Percentiles rank a stretch among this genome's conserved stretches.
phyloP scores from a whole-genome alignment of 2,888 invertebrate genomes.

The Lepidochrysops patricia region DNA sequence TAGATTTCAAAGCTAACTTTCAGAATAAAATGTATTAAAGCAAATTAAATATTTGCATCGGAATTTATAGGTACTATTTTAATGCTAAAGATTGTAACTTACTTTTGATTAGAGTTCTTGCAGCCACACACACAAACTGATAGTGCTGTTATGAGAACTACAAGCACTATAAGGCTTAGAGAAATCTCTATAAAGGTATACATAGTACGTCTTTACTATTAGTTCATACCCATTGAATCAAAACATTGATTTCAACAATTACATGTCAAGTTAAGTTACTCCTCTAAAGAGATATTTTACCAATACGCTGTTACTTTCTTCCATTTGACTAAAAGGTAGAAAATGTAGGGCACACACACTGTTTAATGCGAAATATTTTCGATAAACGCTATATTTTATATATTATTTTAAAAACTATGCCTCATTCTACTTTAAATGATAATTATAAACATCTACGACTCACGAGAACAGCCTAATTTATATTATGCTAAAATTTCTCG shows the following conservation, averaged over 20 bases:
- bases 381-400: background rate
- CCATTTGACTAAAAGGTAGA: conserved; percentile 57
- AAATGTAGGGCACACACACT: conserved; percentile 56
- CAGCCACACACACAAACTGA: conserved; percentile 83
- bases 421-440: background rate
- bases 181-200: conserved; percentile 61
- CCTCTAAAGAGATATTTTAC: conserved; percentile 47
- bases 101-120: conserved; percentile 84
- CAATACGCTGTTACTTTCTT: conserved; percentile 53
- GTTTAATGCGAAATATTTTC: background rate
- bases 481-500: background rate
- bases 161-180: conserved; percentile 58
- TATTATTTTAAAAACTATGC: background rate
- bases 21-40: no score
- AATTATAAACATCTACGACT: background rate
- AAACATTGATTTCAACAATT: conserved; percentile 40
- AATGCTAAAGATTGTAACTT: conserved; percentile 40
- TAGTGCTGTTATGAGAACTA: conserved; percentile 66
- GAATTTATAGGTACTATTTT: background rate
- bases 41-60: no score
- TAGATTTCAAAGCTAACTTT: no score
- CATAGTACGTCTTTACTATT: conserved; percentile 43
- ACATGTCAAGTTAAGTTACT: conserved; percentile 47
- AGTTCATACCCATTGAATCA: conserved; percentile 34
- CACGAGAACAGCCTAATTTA: background rate